Evolutionary conservation across 2,888 invertebrate genomes (phyloP).

Genomic region (Agriotes lineatus): DNA sequence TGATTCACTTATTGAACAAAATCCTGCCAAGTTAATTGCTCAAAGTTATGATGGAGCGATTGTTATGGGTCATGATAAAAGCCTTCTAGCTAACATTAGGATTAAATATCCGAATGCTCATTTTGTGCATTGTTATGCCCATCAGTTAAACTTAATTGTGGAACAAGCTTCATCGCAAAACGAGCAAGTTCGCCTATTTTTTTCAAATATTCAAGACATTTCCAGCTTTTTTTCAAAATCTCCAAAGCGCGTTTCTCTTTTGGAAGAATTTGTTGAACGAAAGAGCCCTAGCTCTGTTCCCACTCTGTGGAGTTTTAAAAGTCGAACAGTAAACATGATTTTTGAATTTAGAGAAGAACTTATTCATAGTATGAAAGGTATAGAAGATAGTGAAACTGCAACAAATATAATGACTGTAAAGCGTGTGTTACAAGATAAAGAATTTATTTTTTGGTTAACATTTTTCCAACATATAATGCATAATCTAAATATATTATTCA

Average conservation of each 20-base stretch:
- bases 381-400: slow-evolving; percentile 9
- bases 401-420: background rate
- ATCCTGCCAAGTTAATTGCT: slow-evolving; percentile 46
- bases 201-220: slow-evolving; percentile 2
- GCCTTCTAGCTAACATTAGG: slow-evolving; percentile 48
- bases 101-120: slow-evolving; percentile 33
- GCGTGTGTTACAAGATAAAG: slow-evolving; percentile 5
- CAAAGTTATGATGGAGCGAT: slow-evolving; percentile 51
- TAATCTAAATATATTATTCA: slow-evolving; percentile 6
- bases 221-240: slow-evolving; percentile 12
- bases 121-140: slow-evolving; percentile 47
- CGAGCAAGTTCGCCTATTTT: slow-evolving; percentile 8
- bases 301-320: slow-evolving; percentile 8
- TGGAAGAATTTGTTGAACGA: background rate
- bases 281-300: background rate
- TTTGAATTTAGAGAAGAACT: slow-evolving; percentile 13
- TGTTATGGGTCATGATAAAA: background rate
- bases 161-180: background rate
- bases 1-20: background rate
- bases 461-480: slow-evolving; percentile 18
- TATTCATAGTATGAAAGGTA: slow-evolving; percentile 22
- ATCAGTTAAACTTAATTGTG: slow-evolving; percentile 43
- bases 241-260: slow-evolving; percentile 1
- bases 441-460: slow-evolving; percentile 25
- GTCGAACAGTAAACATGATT: slow-evolving; percentile 14